phyloP scores from a whole-genome alignment of 2,113 vertebrate species.

The Oreochromis niloticus region DNA sequence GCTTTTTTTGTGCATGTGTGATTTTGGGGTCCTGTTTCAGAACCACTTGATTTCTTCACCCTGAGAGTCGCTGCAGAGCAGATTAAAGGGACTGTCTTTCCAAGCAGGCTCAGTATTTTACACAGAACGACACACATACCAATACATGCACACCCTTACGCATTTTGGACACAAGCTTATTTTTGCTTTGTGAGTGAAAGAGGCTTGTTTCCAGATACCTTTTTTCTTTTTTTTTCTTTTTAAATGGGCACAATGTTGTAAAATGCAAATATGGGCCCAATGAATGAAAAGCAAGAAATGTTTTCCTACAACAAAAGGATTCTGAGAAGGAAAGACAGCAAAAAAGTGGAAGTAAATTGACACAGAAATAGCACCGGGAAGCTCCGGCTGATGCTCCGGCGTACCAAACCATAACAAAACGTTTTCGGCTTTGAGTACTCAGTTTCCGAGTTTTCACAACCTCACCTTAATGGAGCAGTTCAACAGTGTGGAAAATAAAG shows the following conservation, averaged over 20 bases:
- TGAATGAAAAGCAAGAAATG: not conserved
- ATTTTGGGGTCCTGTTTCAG: not conserved
- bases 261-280: not conserved
- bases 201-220: not conserved
- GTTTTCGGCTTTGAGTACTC: not conserved
- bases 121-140: not conserved
- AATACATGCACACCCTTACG: not conserved
- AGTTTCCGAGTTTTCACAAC: not conserved
- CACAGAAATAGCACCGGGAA: not conserved
- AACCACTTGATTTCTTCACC: not conserved
- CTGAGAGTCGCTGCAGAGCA: not conserved
- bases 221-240: not conserved
- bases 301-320: not conserved
- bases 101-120: not conserved
- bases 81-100: not conserved
- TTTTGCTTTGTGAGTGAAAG: not conserved
- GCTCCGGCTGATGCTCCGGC: rapidly evolving
- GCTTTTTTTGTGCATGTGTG: not conserved
- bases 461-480: not conserved
- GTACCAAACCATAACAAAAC: not conserved
- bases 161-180: not conserved
- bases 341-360: not conserved
- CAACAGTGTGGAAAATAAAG: not conserved
- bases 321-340: not conserved
- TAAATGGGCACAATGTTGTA: not conserved